Evolutionary conservation across 2,797 vertebrate genomes (phyloP).

Genomic region (Sebastolobus alascanus): DNA sequence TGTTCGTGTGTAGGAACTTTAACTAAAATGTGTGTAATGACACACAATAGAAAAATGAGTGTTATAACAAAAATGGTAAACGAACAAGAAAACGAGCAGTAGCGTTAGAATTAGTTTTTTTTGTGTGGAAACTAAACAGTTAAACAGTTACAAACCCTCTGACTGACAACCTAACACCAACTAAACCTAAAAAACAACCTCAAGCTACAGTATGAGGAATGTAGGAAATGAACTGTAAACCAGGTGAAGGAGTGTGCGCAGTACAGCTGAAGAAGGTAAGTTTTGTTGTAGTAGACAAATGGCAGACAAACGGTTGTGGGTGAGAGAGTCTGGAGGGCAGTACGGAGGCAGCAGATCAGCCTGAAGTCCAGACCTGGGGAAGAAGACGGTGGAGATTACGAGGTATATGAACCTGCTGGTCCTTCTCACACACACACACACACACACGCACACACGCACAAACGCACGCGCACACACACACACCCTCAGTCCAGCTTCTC

Average conservation of each 20-base stretch:
- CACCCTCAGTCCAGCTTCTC: slow-evolving; percentile 98
- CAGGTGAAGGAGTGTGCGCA: slow-evolving; percentile 14
- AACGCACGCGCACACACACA: slow-evolving; percentile 39
- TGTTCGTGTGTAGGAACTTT: no score
- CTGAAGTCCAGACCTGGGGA: slow-evolving; percentile 85
- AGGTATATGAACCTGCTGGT: slow-evolving; percentile 80
- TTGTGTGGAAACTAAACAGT: neutral
- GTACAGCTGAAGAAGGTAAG: neutral
- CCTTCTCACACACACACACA: slow-evolving; percentile 40
- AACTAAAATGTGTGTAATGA: neutral
- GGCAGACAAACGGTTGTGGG: neutral
- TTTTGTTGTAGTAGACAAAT: slow-evolving; percentile 1
- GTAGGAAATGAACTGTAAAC: neutral
- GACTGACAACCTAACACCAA: neutral
- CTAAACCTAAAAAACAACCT: neutral
- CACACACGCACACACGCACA: slow-evolving; percentile 80
- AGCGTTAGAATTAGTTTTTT: neutral
- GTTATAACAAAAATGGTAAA: neutral
- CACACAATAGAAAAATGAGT: neutral
- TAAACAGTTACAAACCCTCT: slow-evolving; percentile 7
- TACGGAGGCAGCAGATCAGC: slow-evolving; percentile 42
- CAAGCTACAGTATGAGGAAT: slow-evolving; percentile 7
- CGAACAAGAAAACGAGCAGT: neutral
- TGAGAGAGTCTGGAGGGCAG: slow-evolving; percentile 21
- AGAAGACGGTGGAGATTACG: slow-evolving; percentile 41